phyloP scores from a whole-genome alignment of 2,797 vertebrate species.

The Sebastes itinus region DNA sequence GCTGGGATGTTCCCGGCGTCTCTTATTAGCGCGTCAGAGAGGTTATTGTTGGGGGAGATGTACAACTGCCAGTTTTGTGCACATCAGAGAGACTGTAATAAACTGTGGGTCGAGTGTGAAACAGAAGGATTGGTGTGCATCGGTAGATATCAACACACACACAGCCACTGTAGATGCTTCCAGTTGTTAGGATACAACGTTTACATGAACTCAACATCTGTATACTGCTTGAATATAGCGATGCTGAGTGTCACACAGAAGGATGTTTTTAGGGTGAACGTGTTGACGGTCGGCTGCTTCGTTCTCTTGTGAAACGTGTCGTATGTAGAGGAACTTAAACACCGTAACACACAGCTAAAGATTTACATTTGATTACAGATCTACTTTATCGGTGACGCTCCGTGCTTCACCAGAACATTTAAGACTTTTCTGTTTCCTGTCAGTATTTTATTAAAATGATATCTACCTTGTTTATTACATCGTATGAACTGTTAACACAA shows the following conservation, averaged over 20 bases:
- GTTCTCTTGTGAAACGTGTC: slow-evolving; percentile 17
- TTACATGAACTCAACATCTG: slow-evolving; percentile 64
- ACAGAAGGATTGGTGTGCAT: not conserved
- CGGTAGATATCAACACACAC: not conserved
- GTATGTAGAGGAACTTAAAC: slow-evolving; percentile 33
- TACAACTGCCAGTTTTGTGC: slow-evolving; percentile 5
- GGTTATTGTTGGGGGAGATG: not conserved
- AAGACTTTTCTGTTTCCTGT: slow-evolving; percentile 22
- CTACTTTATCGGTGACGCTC: slow-evolving; percentile 38
- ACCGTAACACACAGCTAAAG: slow-evolving; percentile 7
- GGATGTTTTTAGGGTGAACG: not conserved
- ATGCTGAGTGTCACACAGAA: slow-evolving; percentile 4
- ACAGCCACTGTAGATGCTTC: slow-evolving; percentile 69
- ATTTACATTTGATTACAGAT: slow-evolving; percentile 50
- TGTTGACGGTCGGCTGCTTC: not conserved
- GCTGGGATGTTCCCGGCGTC: too few relatives aligned
- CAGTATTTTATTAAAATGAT: slow-evolving; percentile 51
- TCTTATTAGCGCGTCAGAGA: not conserved
- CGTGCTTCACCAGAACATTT: slow-evolving; percentile 25
- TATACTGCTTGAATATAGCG: slow-evolving; percentile 43
- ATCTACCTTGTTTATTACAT: slow-evolving; percentile 42
- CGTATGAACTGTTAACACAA: slow-evolving; percentile 46
- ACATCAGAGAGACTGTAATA: not conserved
- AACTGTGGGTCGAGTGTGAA: not conserved
- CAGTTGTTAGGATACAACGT: slow-evolving; percentile 71